Evolutionary conservation across 2,888 invertebrate genomes (phyloP).

Genomic region (Mythimna vitellina): DNA sequence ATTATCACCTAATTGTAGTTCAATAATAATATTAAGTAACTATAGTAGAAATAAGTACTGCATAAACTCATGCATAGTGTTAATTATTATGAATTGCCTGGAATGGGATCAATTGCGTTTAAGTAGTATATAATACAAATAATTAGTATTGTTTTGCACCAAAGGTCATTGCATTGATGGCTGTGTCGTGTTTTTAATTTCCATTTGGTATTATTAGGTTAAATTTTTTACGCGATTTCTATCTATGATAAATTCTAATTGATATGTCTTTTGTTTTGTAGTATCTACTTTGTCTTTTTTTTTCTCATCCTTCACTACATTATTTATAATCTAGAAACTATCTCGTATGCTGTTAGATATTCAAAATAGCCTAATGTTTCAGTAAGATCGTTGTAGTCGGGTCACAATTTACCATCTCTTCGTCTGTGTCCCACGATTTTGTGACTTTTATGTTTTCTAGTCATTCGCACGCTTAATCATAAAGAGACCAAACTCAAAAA

Average conservation of each 20-base stretch:
- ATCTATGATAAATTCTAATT: conserved; percentile 11
- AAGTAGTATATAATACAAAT: conserved; percentile 79
- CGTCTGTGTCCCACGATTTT: conserved; percentile 14
- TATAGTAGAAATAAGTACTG: conserved; percentile 59
- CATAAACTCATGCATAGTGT: conserved; percentile 66
- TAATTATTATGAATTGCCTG: conserved; percentile 85
- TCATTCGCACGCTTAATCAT: conserved; percentile 11
- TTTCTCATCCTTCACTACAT: conserved; percentile 45
- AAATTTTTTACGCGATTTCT: conserved; percentile 40
- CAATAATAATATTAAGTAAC: conserved; percentile 61
- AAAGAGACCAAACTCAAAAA: too few species aligned
- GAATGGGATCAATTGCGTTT: conserved; percentile 89
- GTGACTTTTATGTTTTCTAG: conserved; percentile 43
- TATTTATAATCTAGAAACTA: conserved; percentile 58
- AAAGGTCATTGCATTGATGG: conserved; percentile 56
- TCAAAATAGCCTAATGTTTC: conserved; percentile 52
- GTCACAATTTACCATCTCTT: conserved; percentile 30
- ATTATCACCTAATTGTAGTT: conserved; percentile 66
- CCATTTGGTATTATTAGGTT: conserved; percentile 41
- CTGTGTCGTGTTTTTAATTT: conserved; percentile 59
- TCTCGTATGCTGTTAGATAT: conserved; percentile 57
- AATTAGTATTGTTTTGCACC: conserved; percentile 69
- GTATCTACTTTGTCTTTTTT: conserved; percentile 8
- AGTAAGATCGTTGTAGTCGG: conserved; percentile 39
- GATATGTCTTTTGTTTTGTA: conserved; percentile 20